phyloP scores from a whole-genome alignment of 2,888 invertebrate genomes.

The Hemithea aestivaria region DNA sequence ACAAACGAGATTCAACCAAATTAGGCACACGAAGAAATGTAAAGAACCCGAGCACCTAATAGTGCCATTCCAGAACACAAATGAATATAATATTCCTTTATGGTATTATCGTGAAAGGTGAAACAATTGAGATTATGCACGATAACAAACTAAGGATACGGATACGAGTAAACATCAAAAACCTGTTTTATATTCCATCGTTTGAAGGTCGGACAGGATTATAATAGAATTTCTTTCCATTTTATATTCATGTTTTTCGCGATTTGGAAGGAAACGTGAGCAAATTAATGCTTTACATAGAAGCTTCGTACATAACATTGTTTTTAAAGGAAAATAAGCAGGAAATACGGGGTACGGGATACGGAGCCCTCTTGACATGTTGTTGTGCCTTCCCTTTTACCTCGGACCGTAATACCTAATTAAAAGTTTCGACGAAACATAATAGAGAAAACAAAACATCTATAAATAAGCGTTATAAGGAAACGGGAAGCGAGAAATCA shows the following conservation, averaged over 20 bases:
- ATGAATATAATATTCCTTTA: slow-evolving; percentile 25
- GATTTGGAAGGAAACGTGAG: slow-evolving; percentile 17
- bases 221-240: slow-evolving; percentile 29
- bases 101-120: slow-evolving; percentile 26
- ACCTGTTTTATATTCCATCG: slow-evolving; percentile 37
- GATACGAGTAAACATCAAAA: slow-evolving; percentile 31
- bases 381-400: slow-evolving; percentile 14
- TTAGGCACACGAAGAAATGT: slow-evolving; percentile 29
- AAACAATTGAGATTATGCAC: slow-evolving; percentile 34
- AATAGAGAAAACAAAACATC: slow-evolving; percentile 27
- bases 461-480: slow-evolving; percentile 21
- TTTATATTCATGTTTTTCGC: slow-evolving; percentile 30
- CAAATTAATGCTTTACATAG: slow-evolving; percentile 15
- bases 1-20: slow-evolving; percentile 30
- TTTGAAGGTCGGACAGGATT: slow-evolving; percentile 23
- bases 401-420: slow-evolving; percentile 30
- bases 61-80: slow-evolving; percentile 20
- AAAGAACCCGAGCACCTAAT: slow-evolving; percentile 22
- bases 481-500: slow-evolving; percentile 21
- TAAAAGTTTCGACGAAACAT: slow-evolving; percentile 36
- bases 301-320: slow-evolving; percentile 7
- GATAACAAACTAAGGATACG: slow-evolving; percentile 28
- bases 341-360: slow-evolving; percentile 5
- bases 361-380: slow-evolving; percentile 19
- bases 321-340: slow-evolving; percentile 13